Conservation (phyloP, 2,888 invertebrate species). For the Zaprionus bogoriensis region DNA sequence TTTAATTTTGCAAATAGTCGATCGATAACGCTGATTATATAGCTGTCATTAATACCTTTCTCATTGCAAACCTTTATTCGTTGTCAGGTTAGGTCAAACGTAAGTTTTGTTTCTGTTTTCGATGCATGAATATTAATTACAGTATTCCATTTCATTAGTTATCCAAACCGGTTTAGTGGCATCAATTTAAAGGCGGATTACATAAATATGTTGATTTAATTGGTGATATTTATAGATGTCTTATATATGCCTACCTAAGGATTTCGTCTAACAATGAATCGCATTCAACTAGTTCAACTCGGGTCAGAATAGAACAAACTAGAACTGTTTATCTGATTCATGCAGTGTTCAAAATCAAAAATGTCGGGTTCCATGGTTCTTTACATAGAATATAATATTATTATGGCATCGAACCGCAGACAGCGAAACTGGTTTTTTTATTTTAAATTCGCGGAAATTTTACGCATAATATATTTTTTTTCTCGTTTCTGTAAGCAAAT, state of each 20-base stretch:
- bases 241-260: neutral
- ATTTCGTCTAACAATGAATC: slow-evolving; percentile 22
- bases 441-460: slow-evolving; percentile 2
- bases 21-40: slow-evolving; percentile 28
- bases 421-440: slow-evolving; percentile 24
- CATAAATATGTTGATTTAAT: slow-evolving; percentile 44
- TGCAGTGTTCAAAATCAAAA: too few species aligned
- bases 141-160: slow-evolving; percentile 1
- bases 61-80: slow-evolving; percentile 12
- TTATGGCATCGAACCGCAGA: neutral
- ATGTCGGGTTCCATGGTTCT: neutral
- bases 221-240: slow-evolving; percentile 23
- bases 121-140: slow-evolving; percentile 27
- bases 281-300: slow-evolving; percentile 8
- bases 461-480: slow-evolving; percentile 23
- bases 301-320: neutral
- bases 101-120: slow-evolving; percentile 5
- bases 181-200: slow-evolving; percentile 22
- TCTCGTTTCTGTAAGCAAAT: slow-evolving; percentile 4
- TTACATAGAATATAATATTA: neutral
- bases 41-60: slow-evolving; percentile 24
- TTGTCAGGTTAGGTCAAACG: too few species aligned
- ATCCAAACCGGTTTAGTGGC: slow-evolving; percentile 27
- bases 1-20: slow-evolving; percentile 8
- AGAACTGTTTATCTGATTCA: slow-evolving; percentile 21